phyloP scores from a whole-genome alignment of 2,797 vertebrate species.

The Micropoecilia bifurca region DNA sequence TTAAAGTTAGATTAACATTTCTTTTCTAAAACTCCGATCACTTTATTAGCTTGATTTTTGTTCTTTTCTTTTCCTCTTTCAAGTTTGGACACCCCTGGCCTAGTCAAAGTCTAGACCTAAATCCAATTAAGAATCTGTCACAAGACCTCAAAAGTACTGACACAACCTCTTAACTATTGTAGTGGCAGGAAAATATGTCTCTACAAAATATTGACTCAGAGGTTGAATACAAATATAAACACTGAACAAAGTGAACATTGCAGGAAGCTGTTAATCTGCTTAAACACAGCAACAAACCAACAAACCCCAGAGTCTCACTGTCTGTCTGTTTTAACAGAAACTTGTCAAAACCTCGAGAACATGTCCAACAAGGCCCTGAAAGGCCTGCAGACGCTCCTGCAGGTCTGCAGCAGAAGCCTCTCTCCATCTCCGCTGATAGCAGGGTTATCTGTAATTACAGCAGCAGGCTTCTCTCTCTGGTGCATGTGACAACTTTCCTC shows the following conservation, averaged over 20 bases:
- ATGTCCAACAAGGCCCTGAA: conserved; percentile 73
- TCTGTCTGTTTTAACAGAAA: conserved; percentile 61
- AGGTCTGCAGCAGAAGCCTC: conserved; percentile 57
- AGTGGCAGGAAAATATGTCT: neutral
- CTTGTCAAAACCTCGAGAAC: conserved; percentile 76
- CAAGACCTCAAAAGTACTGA: neutral
- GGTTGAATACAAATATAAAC: neutral
- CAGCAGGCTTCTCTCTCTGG: conserved; percentile 55
- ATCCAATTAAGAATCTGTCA: neutral
- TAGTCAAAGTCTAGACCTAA: neutral
- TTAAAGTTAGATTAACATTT: no score
- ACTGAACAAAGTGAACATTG: neutral
- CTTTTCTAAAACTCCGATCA: no score
- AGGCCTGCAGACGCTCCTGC: conserved; percentile 58
- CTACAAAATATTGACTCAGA: neutral
- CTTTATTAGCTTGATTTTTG: no score
- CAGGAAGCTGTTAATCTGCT: conserved; percentile 69
- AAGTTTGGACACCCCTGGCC: neutral
- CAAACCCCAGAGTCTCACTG: conserved; percentile 56
- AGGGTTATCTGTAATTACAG: conserved; percentile 79
- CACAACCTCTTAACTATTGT: neutral
- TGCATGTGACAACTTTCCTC: conserved; percentile 63
- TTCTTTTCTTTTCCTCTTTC: no score
- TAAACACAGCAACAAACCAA: conserved; percentile 63
- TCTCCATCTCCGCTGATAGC: conserved; percentile 67